Evolutionary conservation across 2,888 invertebrate genomes (phyloP), one percentile per base, ranked within the genome.

Genomic region (Leptinotarsa tumamoca): DNA sequence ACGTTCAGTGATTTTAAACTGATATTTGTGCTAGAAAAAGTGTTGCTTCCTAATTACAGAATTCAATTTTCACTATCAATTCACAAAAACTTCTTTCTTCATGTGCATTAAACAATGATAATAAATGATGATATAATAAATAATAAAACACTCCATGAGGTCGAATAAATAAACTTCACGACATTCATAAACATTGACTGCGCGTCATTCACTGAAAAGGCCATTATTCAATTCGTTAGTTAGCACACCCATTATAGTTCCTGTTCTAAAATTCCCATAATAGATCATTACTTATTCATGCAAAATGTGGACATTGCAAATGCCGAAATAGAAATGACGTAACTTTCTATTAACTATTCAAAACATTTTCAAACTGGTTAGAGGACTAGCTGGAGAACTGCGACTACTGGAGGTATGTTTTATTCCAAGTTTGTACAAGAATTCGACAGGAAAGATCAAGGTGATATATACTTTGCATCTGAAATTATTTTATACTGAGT

Each of bases 291-390:
- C 74, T 81, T 83, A 82, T 84, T 81, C 81, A 83, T 81, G 81
- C 81, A 78, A 79, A 78, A 72, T 72, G 68, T 72, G 77, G 76
- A 78, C 74, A 74, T 80, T 81, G 81, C 79, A 76, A 80, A 77
- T 78, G 72, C 82, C 81, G 80, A 85, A 84, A 85, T 84, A 83
- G 82, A 73, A 77, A 74, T 85, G 85, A 85, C 81, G 83, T 81
- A 83, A 84, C 69, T 75, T 74, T 81, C 79, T 81, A 82, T 83
- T 83, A 82, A 80, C 77, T 74, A 83, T 84, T 83, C 83, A 79
- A 78, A 81, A 78, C 67, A 72, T 67, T 72, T 74, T 77, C 77
- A 69, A 69, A 70, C 70, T 58, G 58, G 58, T 70, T 70, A 70
- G 49, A 58, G 27, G 61, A 70, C 49, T 49, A 58, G n/a, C 54